phyloP scores from a whole-genome alignment of 2,888 invertebrate genomes.

The Eupithecia inturbata region DNA sequence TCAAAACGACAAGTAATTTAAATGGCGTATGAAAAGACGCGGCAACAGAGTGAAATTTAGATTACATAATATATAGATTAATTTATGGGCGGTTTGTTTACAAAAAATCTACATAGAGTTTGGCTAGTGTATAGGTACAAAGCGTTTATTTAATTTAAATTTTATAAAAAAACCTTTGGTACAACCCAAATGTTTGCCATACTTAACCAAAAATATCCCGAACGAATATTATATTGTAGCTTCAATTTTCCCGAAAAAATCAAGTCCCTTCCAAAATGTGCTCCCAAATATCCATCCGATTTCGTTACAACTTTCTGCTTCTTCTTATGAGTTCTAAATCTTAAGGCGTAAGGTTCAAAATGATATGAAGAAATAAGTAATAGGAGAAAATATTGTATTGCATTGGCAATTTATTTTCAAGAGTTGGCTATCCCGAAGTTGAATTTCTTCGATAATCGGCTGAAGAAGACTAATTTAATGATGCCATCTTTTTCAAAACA shows the following conservation, averaged over 20 bases:
- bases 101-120: too few relatives aligned
- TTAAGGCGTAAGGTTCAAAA: background rate
- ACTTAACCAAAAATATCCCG: conserved; percentile 15
- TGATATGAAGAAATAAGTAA: background rate
- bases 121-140: too few relatives aligned
- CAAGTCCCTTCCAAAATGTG: conserved; percentile 29
- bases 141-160: too few relatives aligned
- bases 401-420: conserved; percentile 25
- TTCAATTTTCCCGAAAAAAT: conserved; percentile 30
- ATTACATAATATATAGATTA: too few relatives aligned
- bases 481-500: background rate
- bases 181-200: background rate
- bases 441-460: conserved; percentile 15
- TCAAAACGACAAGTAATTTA: too few relatives aligned
- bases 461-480: conserved; percentile 17
- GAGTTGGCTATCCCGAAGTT: conserved; percentile 11
- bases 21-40: too few relatives aligned
- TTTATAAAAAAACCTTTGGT: too few relatives aligned
- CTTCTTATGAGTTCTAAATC: background rate
- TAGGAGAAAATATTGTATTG: conserved; percentile 26
- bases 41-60: too few relatives aligned
- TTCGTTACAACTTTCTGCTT: conserved; percentile 17
- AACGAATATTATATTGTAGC: conserved; percentile 9
- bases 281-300: conserved; percentile 31
- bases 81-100: too few relatives aligned